Conservation (phyloP, 2,797 vertebrate genomes). For the Thamnophis elegans region DNA sequence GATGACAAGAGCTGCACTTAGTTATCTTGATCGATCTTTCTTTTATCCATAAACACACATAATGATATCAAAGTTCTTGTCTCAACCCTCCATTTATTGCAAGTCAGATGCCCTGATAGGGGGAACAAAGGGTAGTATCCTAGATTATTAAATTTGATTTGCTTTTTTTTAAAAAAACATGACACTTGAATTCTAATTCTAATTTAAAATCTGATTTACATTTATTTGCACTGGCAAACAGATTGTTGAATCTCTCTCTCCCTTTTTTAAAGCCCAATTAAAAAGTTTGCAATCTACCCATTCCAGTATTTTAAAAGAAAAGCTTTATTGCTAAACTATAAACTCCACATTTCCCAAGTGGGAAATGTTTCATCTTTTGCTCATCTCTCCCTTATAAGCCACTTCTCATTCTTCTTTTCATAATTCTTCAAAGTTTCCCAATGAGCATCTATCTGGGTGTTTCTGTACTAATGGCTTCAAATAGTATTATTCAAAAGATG, state of each 20-base stretch:
- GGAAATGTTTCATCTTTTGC: background rate
- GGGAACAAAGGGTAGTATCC: background rate
- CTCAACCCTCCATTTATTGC: slow-evolving; percentile 12
- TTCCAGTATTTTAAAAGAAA: background rate
- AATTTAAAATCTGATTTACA: background rate
- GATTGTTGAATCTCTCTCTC: background rate
- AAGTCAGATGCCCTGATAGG: slow-evolving; percentile 26
- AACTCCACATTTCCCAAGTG: background rate
- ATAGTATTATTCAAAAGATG: background rate
- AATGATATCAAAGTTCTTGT: slow-evolving; percentile 37
- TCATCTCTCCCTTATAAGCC: background rate
- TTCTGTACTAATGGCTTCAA: background rate
- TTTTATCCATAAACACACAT: slow-evolving; percentile 37
- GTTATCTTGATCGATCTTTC: slow-evolving; percentile 37
- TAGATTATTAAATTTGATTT: slow-evolving; percentile 7
- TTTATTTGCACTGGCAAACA: background rate
- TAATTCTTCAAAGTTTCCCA: background rate
- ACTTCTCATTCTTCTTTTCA: background rate
- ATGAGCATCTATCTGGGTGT: background rate
- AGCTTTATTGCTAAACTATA: background rate
- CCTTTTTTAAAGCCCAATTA: background rate
- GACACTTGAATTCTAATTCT: background rate
- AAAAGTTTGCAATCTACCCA: background rate
- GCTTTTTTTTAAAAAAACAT: background rate
- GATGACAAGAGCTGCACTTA: background rate